Evolutionary conservation across 2,888 invertebrate genomes (phyloP).

Genomic region (Dryobotodes eremita): DNA sequence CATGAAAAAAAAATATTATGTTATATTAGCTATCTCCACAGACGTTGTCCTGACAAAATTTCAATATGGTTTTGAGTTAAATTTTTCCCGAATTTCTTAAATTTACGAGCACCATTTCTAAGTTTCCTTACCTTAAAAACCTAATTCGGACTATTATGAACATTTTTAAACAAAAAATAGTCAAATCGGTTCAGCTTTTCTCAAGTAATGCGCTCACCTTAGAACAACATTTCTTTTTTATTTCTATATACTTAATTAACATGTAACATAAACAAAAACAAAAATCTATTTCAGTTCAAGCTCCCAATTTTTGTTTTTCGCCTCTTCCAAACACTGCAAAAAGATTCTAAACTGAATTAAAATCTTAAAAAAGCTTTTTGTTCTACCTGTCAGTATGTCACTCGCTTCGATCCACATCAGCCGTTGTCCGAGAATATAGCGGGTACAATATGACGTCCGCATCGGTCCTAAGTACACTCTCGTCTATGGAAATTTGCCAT

Average conservation of each 20-base stretch:
- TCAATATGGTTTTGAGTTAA: too few species aligned
- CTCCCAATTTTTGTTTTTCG: neutral
- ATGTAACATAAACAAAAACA: neutral
- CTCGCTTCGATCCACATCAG: constrained; percentile 56
- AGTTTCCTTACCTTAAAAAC: neutral
- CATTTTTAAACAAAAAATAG: neutral
- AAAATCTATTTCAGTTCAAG: neutral
- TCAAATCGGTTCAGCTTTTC: neutral
- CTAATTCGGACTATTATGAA: neutral
- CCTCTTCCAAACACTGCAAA: too few species aligned
- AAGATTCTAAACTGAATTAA: neutral
- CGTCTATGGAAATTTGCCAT: constrained; percentile 58
- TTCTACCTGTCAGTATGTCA: constrained; percentile 30
- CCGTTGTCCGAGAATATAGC: constrained; percentile 48
- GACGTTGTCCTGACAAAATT: neutral
- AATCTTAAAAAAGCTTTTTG: neutral
- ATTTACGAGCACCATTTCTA: too few species aligned
- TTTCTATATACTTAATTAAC: too few species aligned
- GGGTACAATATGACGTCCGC: constrained; percentile 49
- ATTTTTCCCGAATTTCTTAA: neutral
- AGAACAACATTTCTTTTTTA: neutral
- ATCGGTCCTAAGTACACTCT: constrained; percentile 69
- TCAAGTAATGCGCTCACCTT: neutral
- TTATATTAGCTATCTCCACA: neutral
- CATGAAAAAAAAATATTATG: neutral